Conservation (phyloP, 2,888 invertebrate species). For the Urechis unicinctus region DNA sequence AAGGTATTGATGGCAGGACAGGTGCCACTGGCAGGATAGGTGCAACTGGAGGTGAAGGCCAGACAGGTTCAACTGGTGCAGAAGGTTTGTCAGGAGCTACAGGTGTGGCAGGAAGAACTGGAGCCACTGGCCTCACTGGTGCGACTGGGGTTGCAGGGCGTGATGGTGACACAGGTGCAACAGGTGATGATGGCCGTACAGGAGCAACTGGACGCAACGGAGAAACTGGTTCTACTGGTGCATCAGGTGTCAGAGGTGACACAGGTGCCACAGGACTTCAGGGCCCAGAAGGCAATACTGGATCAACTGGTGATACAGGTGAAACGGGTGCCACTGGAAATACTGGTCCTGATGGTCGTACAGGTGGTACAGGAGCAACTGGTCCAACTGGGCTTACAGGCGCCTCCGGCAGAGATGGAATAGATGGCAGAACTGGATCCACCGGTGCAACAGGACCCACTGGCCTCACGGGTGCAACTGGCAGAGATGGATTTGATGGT, state of each 20-base stretch:
- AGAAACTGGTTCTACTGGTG: conserved; percentile 13
- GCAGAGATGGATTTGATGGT: conserved; percentile 10
- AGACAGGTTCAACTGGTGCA: conserved; percentile 3
- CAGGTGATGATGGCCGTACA: conserved; percentile 9
- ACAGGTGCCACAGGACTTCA: neutral
- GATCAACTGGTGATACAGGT: conserved; percentile 5
- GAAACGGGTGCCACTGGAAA: conserved; percentile 5
- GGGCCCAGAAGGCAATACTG: conserved; percentile 1
- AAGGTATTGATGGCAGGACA: conserved; percentile 37
- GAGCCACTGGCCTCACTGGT: conserved; percentile 54
- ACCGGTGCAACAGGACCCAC: conserved; percentile 10
- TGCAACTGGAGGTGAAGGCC: conserved; percentile 8
- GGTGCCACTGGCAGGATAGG: conserved; percentile 19
- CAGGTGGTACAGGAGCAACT: conserved; percentile 1
- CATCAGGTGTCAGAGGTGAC: conserved; percentile 3
- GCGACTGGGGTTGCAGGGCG: conserved; percentile 11
- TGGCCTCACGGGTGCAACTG: conserved; percentile 15
- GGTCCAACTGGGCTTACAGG: conserved; percentile 6
- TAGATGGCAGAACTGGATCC: neutral
- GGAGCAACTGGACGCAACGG: conserved; percentile 12
- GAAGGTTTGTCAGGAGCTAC: conserved; percentile 7
- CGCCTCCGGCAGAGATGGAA: neutral
- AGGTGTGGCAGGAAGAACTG: conserved; percentile 14
- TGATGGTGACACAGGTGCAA: conserved; percentile 3
- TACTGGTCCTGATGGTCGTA: conserved; percentile 4